Conservation (phyloP, 1,140 invertebrate genomes). For the Pogonognathellus flavescens region DNA sequence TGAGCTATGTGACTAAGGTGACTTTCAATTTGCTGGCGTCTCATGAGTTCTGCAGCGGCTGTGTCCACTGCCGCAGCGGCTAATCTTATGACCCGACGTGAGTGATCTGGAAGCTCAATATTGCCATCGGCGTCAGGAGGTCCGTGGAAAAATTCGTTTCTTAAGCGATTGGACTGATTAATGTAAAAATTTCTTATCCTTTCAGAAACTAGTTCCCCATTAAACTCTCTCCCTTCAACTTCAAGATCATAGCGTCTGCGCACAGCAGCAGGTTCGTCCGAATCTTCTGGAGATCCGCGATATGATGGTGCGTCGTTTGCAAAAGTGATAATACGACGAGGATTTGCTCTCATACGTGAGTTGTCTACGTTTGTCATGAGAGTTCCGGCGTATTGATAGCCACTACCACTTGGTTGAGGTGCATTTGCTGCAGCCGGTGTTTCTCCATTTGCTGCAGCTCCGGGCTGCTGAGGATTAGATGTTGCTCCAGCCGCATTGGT, state of each 20-base stretch:
- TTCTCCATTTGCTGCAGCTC: not conserved
- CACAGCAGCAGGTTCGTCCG: not conserved
- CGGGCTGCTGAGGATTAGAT: not conserved
- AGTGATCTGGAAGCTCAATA: conserved; percentile 26
- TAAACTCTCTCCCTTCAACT: not conserved
- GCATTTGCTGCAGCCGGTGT: not conserved
- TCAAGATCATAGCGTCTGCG: conserved; percentile 18
- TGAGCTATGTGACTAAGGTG: conserved; percentile 24
- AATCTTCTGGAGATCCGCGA: not conserved
- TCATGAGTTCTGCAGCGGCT: conserved; percentile 56
- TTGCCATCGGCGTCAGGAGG: conserved; percentile 33
- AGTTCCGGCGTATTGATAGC: conserved; percentile 9
- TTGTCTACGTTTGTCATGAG: not conserved
- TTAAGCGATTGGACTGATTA: not conserved
- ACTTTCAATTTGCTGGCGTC: conserved; percentile 36
- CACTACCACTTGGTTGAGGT: not conserved
- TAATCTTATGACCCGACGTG: conserved; percentile 58
- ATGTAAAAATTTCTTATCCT: conserved; percentile 30
- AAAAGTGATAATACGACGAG: conserved; percentile 54
- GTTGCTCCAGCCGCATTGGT: not conserved
- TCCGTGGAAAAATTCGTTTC: conserved; percentile 38
- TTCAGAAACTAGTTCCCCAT: not conserved
- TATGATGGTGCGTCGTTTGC: conserved; percentile 42
- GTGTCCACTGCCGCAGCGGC: conserved; percentile 62
- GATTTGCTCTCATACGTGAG: conserved; percentile 1